A percentile compares a stretch with the other conserved stretches of the same genome.
phyloP scores from a whole-genome alignment of 35 echinoderm and acorn worm species.

The Apostichopus japonicus region DNA sequence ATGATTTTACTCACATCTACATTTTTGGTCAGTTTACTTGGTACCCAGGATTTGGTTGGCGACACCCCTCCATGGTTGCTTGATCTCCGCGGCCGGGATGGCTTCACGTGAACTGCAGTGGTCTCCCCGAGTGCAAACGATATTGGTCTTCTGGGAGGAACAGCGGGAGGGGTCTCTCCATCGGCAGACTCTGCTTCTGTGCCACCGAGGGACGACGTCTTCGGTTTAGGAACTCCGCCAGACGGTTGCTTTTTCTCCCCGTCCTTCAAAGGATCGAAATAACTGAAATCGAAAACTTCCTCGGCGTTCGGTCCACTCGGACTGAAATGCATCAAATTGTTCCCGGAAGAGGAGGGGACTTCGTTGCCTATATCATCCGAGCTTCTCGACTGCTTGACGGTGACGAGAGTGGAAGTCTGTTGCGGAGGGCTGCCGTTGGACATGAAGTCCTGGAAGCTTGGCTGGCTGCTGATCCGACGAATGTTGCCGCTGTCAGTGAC shows the following conservation, averaged over 20 bases:
- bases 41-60: slow-evolving; percentile 44
- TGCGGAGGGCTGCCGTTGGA: slow-evolving; percentile 4
- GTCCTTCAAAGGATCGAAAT: slow-evolving; percentile 76
- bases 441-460: slow-evolving; percentile 51
- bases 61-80: slow-evolving; percentile 15
- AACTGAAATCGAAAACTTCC: slow-evolving; percentile 75
- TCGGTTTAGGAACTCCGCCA: not conserved
- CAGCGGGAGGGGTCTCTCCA: not conserved
- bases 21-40: slow-evolving; percentile 1
- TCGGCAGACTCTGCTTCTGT: not conserved
- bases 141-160: slow-evolving; percentile 14
- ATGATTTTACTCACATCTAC: slow-evolving; percentile 33
- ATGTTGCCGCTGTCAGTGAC: slow-evolving; percentile 18
- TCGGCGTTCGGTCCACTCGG: slow-evolving; percentile 27
- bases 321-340: slow-evolving; percentile 79
- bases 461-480: slow-evolving; percentile 76
- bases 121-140: not conserved
- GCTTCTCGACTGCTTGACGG: slow-evolving; percentile 30
- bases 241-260: not conserved
- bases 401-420: not conserved
- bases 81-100: not conserved
- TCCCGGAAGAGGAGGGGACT: not conserved
- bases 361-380: not conserved
- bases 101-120: not conserved
- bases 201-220: not conserved